Evolutionary conservation across 1,140 invertebrate species (phyloP).

Genomic region (Lethrus apterus): DNA sequence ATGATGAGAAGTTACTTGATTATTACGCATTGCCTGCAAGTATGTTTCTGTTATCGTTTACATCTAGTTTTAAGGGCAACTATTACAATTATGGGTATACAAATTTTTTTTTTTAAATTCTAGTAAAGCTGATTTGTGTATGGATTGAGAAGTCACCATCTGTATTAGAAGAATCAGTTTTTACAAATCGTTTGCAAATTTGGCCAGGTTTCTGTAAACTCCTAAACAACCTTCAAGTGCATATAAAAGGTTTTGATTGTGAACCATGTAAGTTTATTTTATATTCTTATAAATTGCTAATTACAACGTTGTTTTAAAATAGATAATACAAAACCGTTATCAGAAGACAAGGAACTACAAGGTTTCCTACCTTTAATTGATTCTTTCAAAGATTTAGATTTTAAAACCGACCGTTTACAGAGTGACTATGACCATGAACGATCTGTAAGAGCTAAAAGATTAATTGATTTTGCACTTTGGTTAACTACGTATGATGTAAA

Average conservation of each 20-base stretch:
- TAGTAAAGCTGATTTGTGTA: conserved; percentile 67
- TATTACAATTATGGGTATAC: background rate
- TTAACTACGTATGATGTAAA: conserved; percentile 43
- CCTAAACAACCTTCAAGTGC: conserved; percentile 57
- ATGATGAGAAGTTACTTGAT: conserved; percentile 49
- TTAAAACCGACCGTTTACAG: conserved; percentile 30
- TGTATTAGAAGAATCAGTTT: conserved; percentile 50
- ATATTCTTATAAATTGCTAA: background rate
- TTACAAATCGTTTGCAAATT: conserved; percentile 61
- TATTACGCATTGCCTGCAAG: conserved; percentile 65
- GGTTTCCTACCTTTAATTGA: conserved; percentile 68
- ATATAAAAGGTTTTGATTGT: conserved; percentile 43
- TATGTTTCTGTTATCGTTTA: conserved; percentile 37
- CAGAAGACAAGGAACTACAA: conserved; percentile 71
- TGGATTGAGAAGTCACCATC: conserved; percentile 58
- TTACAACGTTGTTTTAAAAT: background rate
- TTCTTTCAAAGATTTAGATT: conserved; percentile 49
- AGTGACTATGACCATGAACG: conserved; percentile 27
- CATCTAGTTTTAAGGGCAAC: conserved; percentile 15
- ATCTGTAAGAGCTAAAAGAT: conserved; percentile 39
- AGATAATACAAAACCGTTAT: conserved; percentile 49
- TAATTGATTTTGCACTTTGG: conserved; percentile 46
- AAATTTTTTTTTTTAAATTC: conserved; percentile 26
- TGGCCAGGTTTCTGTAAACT: conserved; percentile 73
- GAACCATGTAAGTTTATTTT: conserved; percentile 41